Percentiles rank a stretch among this genome's conserved stretches.
Evolutionary conservation across 2,113 vertebrate species (phyloP).

Genomic region (Nycticryphes semicollaris): DNA sequence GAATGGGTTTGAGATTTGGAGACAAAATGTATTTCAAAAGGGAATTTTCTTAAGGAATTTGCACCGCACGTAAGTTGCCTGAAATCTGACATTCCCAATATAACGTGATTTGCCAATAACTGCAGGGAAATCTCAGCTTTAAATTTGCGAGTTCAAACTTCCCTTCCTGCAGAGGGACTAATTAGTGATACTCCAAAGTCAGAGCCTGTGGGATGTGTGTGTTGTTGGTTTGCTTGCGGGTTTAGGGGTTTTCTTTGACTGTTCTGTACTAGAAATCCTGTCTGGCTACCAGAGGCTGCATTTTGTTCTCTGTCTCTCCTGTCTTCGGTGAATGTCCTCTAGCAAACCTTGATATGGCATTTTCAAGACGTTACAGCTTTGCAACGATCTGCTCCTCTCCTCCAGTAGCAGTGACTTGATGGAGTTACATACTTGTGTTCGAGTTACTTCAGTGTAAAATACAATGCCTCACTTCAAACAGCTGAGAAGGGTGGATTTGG

Average conservation of each 20-base stretch:
- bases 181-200: background rate
- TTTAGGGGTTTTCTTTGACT: background rate
- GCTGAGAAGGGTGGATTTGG: background rate
- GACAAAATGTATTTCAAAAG: background rate
- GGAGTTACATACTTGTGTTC: rapidly evolving
- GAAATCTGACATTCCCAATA: background rate
- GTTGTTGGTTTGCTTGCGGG: background rate
- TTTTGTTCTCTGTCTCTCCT: background rate
- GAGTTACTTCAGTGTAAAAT: background rate
- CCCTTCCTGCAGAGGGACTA: background rate
- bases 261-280: background rate
- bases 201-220: background rate
- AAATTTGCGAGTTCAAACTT: background rate
- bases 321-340: background rate
- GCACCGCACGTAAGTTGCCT: background rate
- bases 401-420: background rate
- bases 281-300: background rate
- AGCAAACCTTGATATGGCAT: background rate
- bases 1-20: background rate
- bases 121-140: background rate
- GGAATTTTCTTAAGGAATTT: background rate
- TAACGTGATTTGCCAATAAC: background rate
- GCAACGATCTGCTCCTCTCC: background rate
- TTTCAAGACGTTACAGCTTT: background rate
- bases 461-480: background rate